Evolutionary conservation across 2,113 vertebrate species (phyloP).

Genomic region (Gymnorhina tibicen): DNA sequence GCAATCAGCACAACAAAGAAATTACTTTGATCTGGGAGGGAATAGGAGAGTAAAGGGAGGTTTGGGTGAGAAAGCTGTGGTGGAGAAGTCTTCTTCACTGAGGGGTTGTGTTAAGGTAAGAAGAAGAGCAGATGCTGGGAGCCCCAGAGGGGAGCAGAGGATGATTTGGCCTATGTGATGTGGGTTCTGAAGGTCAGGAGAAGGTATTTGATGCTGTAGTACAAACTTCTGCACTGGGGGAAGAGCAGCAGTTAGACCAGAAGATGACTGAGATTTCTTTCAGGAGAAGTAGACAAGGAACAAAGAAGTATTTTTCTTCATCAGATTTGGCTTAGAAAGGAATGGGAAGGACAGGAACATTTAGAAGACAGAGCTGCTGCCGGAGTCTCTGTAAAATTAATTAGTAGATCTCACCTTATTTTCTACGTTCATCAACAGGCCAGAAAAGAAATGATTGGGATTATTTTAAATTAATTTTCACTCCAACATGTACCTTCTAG

Average conservation of each 20-base stretch:
- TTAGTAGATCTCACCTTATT: not conserved
- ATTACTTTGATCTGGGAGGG: not conserved
- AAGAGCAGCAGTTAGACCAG: not conserved
- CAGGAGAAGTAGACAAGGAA: not conserved
- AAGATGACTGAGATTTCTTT: not conserved
- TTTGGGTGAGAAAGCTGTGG: not conserved
- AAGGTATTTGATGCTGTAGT: not conserved
- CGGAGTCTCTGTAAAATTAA: not conserved
- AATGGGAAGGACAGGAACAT: not conserved
- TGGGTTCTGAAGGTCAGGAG: not conserved
- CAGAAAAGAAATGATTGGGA: not conserved
- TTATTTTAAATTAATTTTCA: not conserved
- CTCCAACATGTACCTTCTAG: not conserved
- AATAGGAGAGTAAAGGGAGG: not conserved
- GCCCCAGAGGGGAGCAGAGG: not conserved
- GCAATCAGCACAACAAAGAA: not conserved
- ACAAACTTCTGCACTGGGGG: not conserved
- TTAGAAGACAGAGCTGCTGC: not conserved
- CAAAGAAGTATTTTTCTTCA: not conserved
- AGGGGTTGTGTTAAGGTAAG: not conserved
- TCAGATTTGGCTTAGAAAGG: not conserved
- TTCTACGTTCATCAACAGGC: not conserved
- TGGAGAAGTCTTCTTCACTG: not conserved
- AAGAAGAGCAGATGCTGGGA: not conserved
- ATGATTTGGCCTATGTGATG: not conserved